Evolutionary conservation across 2,888 invertebrate species (phyloP).

Genomic region (Tachina grossa): DNA sequence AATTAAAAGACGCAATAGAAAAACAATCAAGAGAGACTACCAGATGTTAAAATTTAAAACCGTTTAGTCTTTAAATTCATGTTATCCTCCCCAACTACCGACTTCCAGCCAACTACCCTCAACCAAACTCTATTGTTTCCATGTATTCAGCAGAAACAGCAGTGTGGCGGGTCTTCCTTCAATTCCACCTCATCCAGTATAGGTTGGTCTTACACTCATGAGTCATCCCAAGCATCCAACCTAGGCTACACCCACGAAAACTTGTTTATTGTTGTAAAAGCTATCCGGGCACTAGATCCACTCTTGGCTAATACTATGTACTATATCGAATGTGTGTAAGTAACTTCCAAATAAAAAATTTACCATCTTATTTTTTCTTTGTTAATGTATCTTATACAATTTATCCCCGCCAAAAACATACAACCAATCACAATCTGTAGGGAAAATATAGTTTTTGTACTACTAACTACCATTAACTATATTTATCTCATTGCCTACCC

Average conservation of each 20-base stretch:
- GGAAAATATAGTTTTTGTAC: neutral
- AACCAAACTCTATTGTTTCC: too few species aligned
- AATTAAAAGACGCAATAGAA: conserved; percentile 10
- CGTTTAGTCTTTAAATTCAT: neutral
- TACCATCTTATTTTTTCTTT: too few species aligned
- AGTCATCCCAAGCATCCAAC: neutral
- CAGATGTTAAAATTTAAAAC: conserved; percentile 12
- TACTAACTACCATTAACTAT: neutral
- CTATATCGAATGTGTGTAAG: neutral
- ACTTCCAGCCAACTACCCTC: too few species aligned
- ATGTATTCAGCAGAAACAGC: too few species aligned
- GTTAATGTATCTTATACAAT: too few species aligned
- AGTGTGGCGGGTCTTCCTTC: neutral
- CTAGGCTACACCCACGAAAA: conserved; percentile 1
- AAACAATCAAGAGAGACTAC: conserved; percentile 37
- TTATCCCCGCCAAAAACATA: too few species aligned
- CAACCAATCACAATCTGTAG: neutral
- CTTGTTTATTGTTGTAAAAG: neutral
- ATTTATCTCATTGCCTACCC: neutral
- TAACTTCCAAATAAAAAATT: neutral
- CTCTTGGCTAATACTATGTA: neutral
- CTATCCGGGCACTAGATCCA: neutral
- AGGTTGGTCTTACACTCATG: neutral
- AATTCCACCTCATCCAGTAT: neutral
- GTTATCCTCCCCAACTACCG: too few species aligned